Evolutionary conservation across 2,797 vertebrate species (phyloP), one percentile per base, ranked within the genome.

Genomic region (Antrozous pallidus): DNA sequence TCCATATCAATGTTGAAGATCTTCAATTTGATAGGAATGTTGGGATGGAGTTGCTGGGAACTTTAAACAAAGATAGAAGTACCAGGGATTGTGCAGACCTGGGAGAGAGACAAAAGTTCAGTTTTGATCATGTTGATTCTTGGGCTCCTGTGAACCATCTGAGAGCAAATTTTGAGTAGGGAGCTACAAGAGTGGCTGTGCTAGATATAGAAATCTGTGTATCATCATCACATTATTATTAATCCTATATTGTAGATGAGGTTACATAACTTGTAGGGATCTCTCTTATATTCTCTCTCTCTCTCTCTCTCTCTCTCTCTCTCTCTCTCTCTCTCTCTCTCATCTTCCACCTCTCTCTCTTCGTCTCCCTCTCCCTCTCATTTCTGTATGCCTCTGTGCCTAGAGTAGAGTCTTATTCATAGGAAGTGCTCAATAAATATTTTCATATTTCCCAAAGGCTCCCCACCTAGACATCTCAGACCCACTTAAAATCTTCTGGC

Each of bases 401-500:
- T 88, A 92, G 87, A 74, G 16, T n/a, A 17, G 40, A 67, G 28
- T 58, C 74, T 40, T 93, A 12, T 51, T 80, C 33, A 16, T 26
- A 84, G 47, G 73, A 83, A 54, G 78, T 56, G 18, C n/a, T 61
- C n/a, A 67, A 17, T 63, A 85, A 67, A 51, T 83, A 56, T 54
- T 94, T 92, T 80, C 24, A 49, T 83, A 38, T 69, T 70, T 45
- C 26, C 51, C 9, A 45, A 83, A 51, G 65, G 28, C 24, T 90
- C 33, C 61, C 63, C 42, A 63, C 74, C 36, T 36, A 86, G 49
- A 70, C 8, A 31, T 38, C 47, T 82, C 67, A 91, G 58, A 79
- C 11, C 8, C 81, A 82, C n/a, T 87, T 93, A 96, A 95, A 96
- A 91, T 89, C 58, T 88, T 75, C 79, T 88, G 70, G 92, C 3